phyloP scores from a whole-genome alignment of 2,797 vertebrate species.

The Hemitrygon akajei region DNA sequence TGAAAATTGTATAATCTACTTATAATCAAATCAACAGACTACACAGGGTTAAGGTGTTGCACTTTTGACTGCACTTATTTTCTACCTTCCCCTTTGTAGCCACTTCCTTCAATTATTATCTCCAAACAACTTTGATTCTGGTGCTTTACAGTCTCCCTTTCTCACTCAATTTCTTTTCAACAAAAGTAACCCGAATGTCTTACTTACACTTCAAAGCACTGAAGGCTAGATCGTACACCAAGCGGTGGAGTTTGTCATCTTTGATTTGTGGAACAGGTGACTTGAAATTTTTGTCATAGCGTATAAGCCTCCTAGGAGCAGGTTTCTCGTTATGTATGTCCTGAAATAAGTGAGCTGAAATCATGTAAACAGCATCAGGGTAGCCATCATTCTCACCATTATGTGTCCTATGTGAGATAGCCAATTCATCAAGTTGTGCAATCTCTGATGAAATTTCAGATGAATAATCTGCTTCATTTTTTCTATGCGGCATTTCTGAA shows the following conservation, averaged over 20 bases:
- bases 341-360: conserved; percentile 76
- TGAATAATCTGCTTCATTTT: conserved; percentile 38
- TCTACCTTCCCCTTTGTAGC: not conserved
- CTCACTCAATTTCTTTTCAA: not conserved
- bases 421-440: conserved; percentile 45
- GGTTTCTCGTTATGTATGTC: conserved; percentile 61
- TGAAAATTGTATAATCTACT: not conserved
- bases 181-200: not conserved
- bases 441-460: conserved; percentile 40
- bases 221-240: conserved; percentile 74
- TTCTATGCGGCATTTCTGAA: conserved; percentile 9
- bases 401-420: conserved; percentile 40
- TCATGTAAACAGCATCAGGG: conserved; percentile 64
- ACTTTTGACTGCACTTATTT: not conserved
- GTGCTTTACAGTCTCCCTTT: not conserved
- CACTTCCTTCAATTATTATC: too few relatives aligned
- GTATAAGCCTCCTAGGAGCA: conserved; percentile 55
- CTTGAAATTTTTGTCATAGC: conserved; percentile 55
- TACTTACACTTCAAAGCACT: conserved; percentile 82
- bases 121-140: not conserved
- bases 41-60: not conserved
- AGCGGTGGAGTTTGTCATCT: conserved; percentile 54
- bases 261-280: conserved; percentile 45
- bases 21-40: not conserved
- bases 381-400: conserved; percentile 48